Evolutionary conservation across 2,113 vertebrate genomes (phyloP), one percentile per base, ranked within the genome.

Genomic region (Myrmophylax atrothorax): DNA sequence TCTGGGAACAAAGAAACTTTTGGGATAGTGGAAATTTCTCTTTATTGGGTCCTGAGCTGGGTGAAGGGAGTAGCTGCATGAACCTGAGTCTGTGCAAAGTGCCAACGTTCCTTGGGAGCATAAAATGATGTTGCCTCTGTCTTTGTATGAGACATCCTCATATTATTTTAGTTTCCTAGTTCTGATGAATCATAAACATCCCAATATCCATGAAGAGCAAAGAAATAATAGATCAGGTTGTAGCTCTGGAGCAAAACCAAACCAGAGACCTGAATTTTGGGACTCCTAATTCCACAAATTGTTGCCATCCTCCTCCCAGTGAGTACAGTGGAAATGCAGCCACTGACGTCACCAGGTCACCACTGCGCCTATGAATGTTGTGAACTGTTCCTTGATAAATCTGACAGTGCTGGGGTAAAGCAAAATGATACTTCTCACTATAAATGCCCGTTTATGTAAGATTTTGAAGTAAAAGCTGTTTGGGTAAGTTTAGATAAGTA

Each of bases 281-380:
- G 52, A 38, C 46, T 12, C 33, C 10, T 47, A 6, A 18, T 22
- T 53, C 33, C 31, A 37, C 24, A 38, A 3, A 3, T 4, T 49
- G 19, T 22, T 40, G 35, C 23, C 53, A 2, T 26, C 16, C 31
- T 33, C 20, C 18, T 37, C 25, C 29, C 1, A 0, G 2, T 2
- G 33, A 11, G 12, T 5, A 28, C 25, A 37, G 35, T 29, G 9
- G 44, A 58, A 68, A 47, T 26, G n/a, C 40, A 28, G 24, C n/a
- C 20, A 6, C 7, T 53, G 46, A 16, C 37, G 66, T 64, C 50
- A 42, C 3, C 9, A 20, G 12, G 31, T 46, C 37, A 87, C n/a
- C 25, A 7, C 1, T 13, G 14, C 35, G 53, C 67, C 40, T 37
- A 35, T 52, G 83, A 22, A 82, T 19, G 5, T 15, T 40, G 35